These are phyloP conservation scores for Amphipyra tragopoginis DNA, from an alignment of 2,888 invertebrate species.

Conservation along the genomic window DNA sequence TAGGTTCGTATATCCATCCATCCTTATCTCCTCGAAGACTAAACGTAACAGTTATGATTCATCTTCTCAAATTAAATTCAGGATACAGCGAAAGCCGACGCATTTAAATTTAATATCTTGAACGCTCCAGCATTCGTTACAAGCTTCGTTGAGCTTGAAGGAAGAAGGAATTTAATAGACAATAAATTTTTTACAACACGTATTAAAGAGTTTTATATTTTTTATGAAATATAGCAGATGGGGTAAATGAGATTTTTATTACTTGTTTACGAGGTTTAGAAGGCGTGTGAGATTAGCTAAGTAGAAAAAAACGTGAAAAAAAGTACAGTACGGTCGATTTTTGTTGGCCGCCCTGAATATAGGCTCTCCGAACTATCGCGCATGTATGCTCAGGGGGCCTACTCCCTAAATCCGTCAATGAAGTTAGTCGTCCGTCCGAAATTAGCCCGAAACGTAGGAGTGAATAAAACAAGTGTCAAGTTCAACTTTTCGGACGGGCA, in stretches of 20 bases:
- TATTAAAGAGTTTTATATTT: slow-evolving; percentile 42
- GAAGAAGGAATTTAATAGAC: slow-evolving; percentile 50
- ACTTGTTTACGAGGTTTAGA: slow-evolving; percentile 36
- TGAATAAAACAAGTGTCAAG: too few relatives aligned
- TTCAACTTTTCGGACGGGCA: too few relatives aligned
- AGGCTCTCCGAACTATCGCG: too few relatives aligned
- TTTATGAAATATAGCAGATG: slow-evolving; percentile 41
- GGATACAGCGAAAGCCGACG: slow-evolving; percentile 31
- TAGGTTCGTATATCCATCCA: too few relatives aligned
- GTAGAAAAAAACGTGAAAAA: neutral
- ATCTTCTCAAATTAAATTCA: slow-evolving; percentile 29
- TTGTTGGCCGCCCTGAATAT: too few relatives aligned
- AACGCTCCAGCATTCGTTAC: slow-evolving; percentile 42
- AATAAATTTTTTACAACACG: slow-evolving; percentile 38
- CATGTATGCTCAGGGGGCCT: too few relatives aligned
- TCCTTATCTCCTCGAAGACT: too few relatives aligned
- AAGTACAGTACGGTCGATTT: too few relatives aligned
- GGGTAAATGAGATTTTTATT: slow-evolving; percentile 38
- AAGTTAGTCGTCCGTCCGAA: too few relatives aligned
- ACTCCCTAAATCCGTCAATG: too few relatives aligned
- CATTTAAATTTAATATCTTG: slow-evolving; percentile 51
- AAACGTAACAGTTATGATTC: neutral
- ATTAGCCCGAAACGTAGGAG: too few relatives aligned
- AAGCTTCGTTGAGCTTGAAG: slow-evolving; percentile 49
- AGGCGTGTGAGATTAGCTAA: neutral